phyloP scores from a whole-genome alignment of 1,140 invertebrate genomes.

The roundworm (Caenorhabditis elegans) region DNA sequence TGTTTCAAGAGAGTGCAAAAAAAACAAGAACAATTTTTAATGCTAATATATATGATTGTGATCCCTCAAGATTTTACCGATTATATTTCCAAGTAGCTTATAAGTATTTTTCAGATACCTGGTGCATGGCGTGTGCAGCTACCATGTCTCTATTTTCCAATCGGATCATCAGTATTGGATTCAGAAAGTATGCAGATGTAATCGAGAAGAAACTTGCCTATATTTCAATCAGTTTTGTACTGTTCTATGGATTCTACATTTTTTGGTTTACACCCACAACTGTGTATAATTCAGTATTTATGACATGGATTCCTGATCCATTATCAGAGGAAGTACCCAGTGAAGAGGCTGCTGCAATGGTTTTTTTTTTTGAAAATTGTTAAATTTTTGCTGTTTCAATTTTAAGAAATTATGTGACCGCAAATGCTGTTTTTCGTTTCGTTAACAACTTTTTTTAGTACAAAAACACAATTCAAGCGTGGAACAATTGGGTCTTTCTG shows the following conservation, averaged over 20 bases:
- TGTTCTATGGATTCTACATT: slow-evolving; percentile 7
- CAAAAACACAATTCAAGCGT: slow-evolving; percentile 7
- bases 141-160: slow-evolving; percentile 11
- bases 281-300: background rate
- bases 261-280: background rate
- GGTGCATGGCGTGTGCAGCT: slow-evolving; percentile 3
- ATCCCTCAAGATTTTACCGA: too few species aligned
- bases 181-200: background rate
- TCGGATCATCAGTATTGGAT: background rate
- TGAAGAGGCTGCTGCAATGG: background rate
- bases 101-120: slow-evolving; percentile 2
- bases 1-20: too few species aligned
- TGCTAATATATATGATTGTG: too few species aligned
- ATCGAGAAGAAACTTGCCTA: slow-evolving; percentile 9
- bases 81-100: too few species aligned
- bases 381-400: background rate
- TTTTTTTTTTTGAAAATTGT: background rate
- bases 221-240: background rate
- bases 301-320: background rate
- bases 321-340: background rate
- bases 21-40: too few species aligned
- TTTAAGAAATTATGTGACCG: too few species aligned
- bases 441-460: background rate
- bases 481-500: background rate
- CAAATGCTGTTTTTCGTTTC: too few species aligned